Evolutionary conservation across 2,797 vertebrate species (phyloP).

Genomic region (Eutrigla gurnardus): DNA sequence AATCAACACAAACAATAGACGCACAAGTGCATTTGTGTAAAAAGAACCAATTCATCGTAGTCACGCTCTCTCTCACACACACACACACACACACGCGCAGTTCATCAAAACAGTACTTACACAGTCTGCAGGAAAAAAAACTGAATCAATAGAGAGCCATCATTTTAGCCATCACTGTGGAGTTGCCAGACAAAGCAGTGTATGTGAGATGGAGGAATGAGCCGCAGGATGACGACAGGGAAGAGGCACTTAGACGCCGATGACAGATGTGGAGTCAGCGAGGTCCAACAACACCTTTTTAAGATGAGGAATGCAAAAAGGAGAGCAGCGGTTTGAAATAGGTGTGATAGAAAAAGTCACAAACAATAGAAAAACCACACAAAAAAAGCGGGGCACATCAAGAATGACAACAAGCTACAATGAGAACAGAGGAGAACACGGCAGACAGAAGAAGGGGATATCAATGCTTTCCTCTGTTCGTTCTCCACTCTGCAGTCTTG

Average conservation of each 20-base stretch:
- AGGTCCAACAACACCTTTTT: background rate
- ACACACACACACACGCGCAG: slow-evolving; percentile 2
- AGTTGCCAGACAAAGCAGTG: slow-evolving; percentile 25
- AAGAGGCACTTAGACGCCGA: slow-evolving; percentile 18
- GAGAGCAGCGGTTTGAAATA: slow-evolving; percentile 29
- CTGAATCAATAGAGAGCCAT: slow-evolving; percentile 14
- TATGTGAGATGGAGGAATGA: slow-evolving; percentile 10
- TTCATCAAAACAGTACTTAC: slow-evolving; percentile 30
- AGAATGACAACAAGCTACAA: slow-evolving; percentile 43
- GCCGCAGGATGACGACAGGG: slow-evolving; percentile 9
- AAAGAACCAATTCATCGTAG: background rate
- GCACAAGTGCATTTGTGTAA: background rate
- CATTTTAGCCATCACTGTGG: slow-evolving; percentile 19
- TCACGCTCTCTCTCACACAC: background rate
- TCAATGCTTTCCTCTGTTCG: slow-evolving; percentile 38
- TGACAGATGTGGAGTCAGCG: slow-evolving; percentile 13
- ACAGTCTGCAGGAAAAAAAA: background rate
- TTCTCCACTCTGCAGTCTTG: slow-evolving; percentile 25
- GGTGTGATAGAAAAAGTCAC: slow-evolving; percentile 34
- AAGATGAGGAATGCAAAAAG: slow-evolving; percentile 1
- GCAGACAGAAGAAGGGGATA: slow-evolving; percentile 32
- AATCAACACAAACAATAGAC: slow-evolving; percentile 18
- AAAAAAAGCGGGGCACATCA: slow-evolving; percentile 29
- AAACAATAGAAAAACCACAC: slow-evolving; percentile 33
- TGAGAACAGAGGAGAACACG: slow-evolving; percentile 22